Evolutionary conservation across 2,113 vertebrate genomes (phyloP), one percentile per base, ranked within the genome.

Genomic region (Eublepharis macularius): DNA sequence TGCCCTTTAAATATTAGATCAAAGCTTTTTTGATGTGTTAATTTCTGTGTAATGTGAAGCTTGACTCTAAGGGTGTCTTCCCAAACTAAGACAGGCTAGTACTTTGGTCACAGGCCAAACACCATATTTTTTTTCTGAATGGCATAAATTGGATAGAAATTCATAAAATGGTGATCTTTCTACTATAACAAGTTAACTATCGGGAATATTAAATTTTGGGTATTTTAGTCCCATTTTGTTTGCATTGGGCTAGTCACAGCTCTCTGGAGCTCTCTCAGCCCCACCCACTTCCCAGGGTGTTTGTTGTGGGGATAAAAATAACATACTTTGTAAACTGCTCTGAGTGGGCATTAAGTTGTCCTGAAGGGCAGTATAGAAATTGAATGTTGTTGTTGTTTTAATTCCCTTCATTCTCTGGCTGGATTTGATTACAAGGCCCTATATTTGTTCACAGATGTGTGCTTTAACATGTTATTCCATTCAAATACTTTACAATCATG

Each of bases 401-500:
- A 54, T 89, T 87, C 76, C 11, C 21, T 84, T 90, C 83, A 72
- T 68, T 82, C 72, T 80, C 49, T 81, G 21, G 47, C 70, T 76
- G 77, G 51, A 49, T 83, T 77, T 87, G 81, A 75, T 91, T 87
- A 43, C 43, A 16, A 76, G 49, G 32, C 82, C 5, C 2, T 83
- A 83, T 16, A 49, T 34, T 82, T 1, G 0, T 80, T 88, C 43
- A 77, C 88, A 88, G 80, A 87, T 90, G 86, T 60, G 63, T 63
- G 69, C 8, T 88, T 21, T 36, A 6, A 6, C 73, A 14, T 63
- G 57, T 54, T 49, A 26, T 49, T 51, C 49, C n/a, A 51, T 51
- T 11, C 74, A 83, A 72, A 45, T 43, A 70, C 8, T 21, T 43
- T 43, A 47, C 65, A 41, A 26, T 49, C 6, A 45, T 29, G 51